Conservation (phyloP, 2,113 vertebrate species). For the Calyptommatus sinebrachiatus region DNA sequence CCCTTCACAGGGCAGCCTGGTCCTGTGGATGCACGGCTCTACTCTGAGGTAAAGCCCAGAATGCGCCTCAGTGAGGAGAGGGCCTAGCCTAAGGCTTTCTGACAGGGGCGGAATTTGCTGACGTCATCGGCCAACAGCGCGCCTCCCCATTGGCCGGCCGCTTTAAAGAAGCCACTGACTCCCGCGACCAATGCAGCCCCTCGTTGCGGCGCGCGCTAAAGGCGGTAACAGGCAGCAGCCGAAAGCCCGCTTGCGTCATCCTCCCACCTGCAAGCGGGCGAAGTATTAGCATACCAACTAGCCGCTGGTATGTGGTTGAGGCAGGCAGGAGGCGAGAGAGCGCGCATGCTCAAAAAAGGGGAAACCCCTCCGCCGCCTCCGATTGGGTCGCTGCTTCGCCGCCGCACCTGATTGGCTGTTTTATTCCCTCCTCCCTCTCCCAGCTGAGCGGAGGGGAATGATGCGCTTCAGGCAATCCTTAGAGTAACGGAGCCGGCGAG, state of each 20-base stretch:
- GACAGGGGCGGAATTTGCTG: too few relatives aligned
- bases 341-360: neutral
- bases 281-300: neutral
- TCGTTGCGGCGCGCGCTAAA: neutral
- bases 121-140: too few relatives aligned
- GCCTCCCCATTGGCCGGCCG: neutral
- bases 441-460: neutral
- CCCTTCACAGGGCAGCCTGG: too few relatives aligned
- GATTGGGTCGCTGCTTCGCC: neutral
- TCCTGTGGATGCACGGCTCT: too few relatives aligned
- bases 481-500: neutral
- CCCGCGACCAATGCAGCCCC: neutral
- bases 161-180: neutral
- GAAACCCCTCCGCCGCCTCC: too few relatives aligned
- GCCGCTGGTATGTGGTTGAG: neutral
- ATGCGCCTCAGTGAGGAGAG: too few relatives aligned
- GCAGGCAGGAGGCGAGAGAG: neutral
- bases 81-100: too few relatives aligned
- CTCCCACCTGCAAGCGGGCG: neutral
- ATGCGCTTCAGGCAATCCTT: neutral
- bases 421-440: neutral
- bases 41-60: too few relatives aligned
- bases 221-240: neutral
- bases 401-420: too few relatives aligned
- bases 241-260: neutral